Base-by-base conservation (phyloP, 2,113 vertebrate genomes). In the Leptobrachium ailaonicum region DNA sequence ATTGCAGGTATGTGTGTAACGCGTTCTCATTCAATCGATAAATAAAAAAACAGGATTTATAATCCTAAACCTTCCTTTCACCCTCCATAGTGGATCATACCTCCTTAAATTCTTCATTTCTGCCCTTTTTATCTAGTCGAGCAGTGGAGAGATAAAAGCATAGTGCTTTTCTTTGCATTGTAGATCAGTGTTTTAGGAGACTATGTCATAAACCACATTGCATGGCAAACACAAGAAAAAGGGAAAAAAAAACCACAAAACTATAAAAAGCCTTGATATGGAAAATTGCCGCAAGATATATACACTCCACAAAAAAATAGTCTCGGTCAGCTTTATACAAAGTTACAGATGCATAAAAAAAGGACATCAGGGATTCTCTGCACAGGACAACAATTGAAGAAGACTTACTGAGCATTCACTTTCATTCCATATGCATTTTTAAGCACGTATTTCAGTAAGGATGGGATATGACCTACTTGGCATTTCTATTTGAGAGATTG, bases 361-460 rank as follows among this genome's bases (percentile, higher is more conserved):
- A 47, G 70, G 69, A 14, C 44, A 14, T 53, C 47, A 42, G 62
- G 20, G 71, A 73, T 67, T 66, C 77, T 80, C 62, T 56, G 44
- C 7, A 43, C 41, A 80, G 58, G 71, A 73, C 71, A 45, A 70
- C 50, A 71, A 71, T 60, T 47, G 58, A 32, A 11, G 77, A 9
- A 66, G 70, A 44, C 77, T 56, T 41, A 13, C 77, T 73, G 45
- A 54, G 77, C 62, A 56, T 8, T 66, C 13, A 14, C 71, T 66
- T 76, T 80, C 77, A 73, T 73, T 80, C 41, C 72, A 73, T 80
- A 73, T 80, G 71, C 71, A 79, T 72, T 66, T 50, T 79, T 73
- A 66, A 79, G 70, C 56, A 66, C 42, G 50, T 11, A 72, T 73
- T 80, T 58, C 77, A 53, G 56, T 73, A 14, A 72, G 41, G 44